These are phyloP conservation scores for Drosophila heteroneura DNA, from an alignment of 2,888 invertebrate genomes.

Conservation along the genomic window DNA sequence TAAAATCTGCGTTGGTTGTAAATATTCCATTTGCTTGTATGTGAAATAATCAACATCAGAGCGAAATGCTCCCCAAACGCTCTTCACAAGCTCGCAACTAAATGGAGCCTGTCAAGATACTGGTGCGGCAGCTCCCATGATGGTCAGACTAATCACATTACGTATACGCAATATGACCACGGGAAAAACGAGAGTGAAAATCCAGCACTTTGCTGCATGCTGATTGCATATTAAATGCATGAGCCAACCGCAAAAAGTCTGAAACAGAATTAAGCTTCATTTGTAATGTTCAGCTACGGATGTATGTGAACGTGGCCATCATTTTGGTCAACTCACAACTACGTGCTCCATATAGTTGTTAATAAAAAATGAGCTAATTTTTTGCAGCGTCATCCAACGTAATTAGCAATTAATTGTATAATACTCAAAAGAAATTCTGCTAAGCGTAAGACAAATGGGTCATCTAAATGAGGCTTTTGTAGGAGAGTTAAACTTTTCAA, in stretches of 20 bases:
- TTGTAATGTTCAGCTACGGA: conserved; percentile 30
- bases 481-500: background rate
- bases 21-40: conserved; percentile 33
- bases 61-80: conserved; percentile 50
- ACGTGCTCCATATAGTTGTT: conserved; percentile 39
- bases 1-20: conserved; percentile 23
- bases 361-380: conserved; percentile 29
- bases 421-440: background rate
- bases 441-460: background rate
- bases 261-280: conserved; percentile 55
- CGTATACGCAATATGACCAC: conserved; percentile 58
- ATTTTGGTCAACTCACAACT: conserved; percentile 28
- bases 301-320: conserved; percentile 35
- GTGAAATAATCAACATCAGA: conserved; percentile 51
- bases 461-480: background rate
- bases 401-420: conserved; percentile 52
- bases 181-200: conserved; percentile 5
- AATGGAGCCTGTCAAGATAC: conserved; percentile 27
- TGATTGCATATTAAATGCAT: conserved; percentile 62
- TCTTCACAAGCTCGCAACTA: conserved; percentile 29
- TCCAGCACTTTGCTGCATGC: conserved; percentile 41
- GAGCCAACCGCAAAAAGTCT: conserved; percentile 17
- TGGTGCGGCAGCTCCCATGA: conserved; percentile 6
- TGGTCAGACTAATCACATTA: conserved; percentile 58
- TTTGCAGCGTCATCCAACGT: conserved; percentile 9